Conservation (phyloP, 2,113 vertebrate genomes). For the Rhabdomys dilectus region DNA sequence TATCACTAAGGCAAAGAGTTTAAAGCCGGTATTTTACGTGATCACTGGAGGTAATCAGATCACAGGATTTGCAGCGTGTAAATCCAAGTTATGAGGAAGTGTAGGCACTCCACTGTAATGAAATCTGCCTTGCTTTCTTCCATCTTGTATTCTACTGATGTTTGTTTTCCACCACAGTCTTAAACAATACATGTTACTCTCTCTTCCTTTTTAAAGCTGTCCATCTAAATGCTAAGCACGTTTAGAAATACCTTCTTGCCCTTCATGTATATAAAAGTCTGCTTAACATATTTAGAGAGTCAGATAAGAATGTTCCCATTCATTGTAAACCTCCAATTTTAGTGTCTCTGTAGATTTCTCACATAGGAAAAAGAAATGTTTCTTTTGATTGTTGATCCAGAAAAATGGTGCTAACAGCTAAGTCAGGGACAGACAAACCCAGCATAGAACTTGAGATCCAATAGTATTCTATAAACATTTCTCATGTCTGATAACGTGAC, state of each 20-base stretch:
- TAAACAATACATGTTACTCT: conserved; percentile 71
- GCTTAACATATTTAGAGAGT: conserved; percentile 64
- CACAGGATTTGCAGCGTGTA: conserved; percentile 83
- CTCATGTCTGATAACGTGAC: neutral
- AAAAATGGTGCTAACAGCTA: conserved; percentile 53
- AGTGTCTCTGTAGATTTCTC: neutral
- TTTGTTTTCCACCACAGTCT: conserved; percentile 68
- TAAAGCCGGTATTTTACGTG: conserved; percentile 82
- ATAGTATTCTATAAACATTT: conserved; percentile 36
- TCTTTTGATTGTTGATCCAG: conserved; percentile 61
- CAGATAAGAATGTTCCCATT: conserved; percentile 77
- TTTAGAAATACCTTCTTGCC: conserved; percentile 66
- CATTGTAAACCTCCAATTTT: conserved; percentile 41
- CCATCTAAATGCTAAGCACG: conserved; percentile 71
- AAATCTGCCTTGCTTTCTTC: conserved; percentile 77
- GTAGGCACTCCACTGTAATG: conserved; percentile 79
- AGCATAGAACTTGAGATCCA: conserved; percentile 14
- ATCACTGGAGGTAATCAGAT: conserved; percentile 84
- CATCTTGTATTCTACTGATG: conserved; percentile 77
- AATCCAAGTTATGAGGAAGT: conserved; percentile 83
- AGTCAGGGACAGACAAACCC: conserved; percentile 42
- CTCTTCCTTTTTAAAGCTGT: conserved; percentile 56
- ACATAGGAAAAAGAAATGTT: conserved; percentile 35
- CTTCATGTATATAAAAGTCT: conserved; percentile 45
- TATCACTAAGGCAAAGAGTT: conserved; percentile 85